Evolutionary conservation across 2,888 invertebrate genomes (phyloP), one percentile per base, ranked within the genome.

Genomic region (Aleiodes testaceus): DNA sequence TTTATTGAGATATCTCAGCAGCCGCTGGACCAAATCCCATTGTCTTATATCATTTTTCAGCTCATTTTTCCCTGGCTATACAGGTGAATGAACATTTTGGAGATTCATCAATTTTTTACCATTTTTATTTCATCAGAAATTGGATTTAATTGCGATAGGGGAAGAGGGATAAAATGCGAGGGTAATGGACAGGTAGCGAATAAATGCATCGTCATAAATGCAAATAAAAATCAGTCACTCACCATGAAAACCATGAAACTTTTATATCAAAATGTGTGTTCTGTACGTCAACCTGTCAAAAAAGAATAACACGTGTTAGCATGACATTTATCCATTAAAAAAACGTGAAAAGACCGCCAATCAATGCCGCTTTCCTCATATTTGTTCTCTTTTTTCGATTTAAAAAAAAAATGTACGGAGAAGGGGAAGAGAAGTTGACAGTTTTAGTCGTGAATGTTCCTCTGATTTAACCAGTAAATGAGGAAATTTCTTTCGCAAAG

Each of bases 401-500:
- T 42, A 50, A 55, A 53, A 69, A 63, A 66, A 65, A 52, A n/a
- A 61, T 49, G n/a, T n/a, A n/a, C 2, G 11, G 1, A 9, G n/a
- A 11, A 2, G 7, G 20, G 11, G 7, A 14, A 6, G 61, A 26
- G 26, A 26, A 64, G 44, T 70, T 36, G 55, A 30, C 16, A 55
- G 36, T 47, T 47, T 45, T 45, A 14, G 12, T 11, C 12, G 47
- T 47, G 14, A 16, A 1, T 1, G 47, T 47, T 47, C 11, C 11
- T n/a, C n/a, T 47, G 14, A 7, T 47, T 47, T 16, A 36, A 36
- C 11, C 7, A 36, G 36, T 9, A 36, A 36, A 36, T 36, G 12
- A 14, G 16, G 1, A 47, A 47, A 47, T 16, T 47, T 73, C 30
- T 70, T 66, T 70, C 50, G 63, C 47, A 69, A 70, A 72, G 26